Conservation (phyloP, 1,140 invertebrate genomes). For the Euura lappo region DNA sequence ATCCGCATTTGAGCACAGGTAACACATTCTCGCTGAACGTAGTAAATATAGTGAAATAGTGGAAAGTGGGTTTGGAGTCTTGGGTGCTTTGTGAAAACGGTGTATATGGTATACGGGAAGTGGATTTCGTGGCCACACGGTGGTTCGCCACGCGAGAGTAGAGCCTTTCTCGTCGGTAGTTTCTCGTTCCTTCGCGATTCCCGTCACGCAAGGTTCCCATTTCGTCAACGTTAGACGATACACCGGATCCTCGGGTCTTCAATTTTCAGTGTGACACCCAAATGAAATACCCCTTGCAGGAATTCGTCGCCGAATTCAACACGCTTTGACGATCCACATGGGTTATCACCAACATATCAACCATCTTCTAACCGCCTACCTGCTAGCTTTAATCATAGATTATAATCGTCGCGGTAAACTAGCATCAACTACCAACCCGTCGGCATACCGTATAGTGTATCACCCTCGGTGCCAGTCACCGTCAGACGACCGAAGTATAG, state of each 20-base stretch:
- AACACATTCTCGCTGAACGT: too few species aligned
- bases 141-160: conserved; percentile 10
- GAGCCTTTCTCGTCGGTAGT: neutral
- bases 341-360: too few species aligned
- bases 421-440: neutral
- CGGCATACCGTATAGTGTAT: neutral
- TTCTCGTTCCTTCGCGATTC: conserved; percentile 7
- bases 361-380: too few species aligned
- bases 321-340: too few species aligned
- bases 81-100: neutral
- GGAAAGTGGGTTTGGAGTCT: neutral
- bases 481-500: neutral
- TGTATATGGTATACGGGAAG: conserved; percentile 37
- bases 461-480: conserved; percentile 10
- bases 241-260: too few species aligned
- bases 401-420: conserved; percentile 1
- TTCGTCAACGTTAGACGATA: neutral
- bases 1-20: too few species aligned
- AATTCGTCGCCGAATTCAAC: too few species aligned
- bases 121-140: conserved; percentile 9
- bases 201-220: neutral
- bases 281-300: too few species aligned
- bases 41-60: neutral
- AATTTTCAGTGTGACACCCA: too few species aligned
- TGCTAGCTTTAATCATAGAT: neutral